Evolutionary conservation across 2,797 vertebrate species (phyloP).

Genomic region (Sitta carolinensis): DNA sequence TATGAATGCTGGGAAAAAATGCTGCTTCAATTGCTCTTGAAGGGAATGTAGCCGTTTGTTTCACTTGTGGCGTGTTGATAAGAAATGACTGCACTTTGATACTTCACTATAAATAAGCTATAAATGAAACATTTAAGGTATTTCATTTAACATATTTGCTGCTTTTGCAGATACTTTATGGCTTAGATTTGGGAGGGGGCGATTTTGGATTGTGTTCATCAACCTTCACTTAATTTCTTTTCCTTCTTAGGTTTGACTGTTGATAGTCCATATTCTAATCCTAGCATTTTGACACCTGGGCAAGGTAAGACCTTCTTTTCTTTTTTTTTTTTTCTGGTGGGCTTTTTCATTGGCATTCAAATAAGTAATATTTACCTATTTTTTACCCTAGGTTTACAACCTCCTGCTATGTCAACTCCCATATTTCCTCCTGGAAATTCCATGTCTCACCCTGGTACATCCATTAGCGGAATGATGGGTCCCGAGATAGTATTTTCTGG

Average conservation of each 20-base stretch:
- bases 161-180: neutral
- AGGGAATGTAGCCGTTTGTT: neutral
- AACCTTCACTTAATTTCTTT: neutral
- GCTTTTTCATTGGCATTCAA: neutral
- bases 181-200: neutral
- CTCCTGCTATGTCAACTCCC: constrained; percentile 80
- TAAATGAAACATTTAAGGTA: neutral
- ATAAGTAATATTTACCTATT: neutral
- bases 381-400: constrained; percentile 76
- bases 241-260: constrained; percentile 69
- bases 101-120: neutral
- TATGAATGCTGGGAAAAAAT: neutral
- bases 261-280: constrained; percentile 72
- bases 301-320: constrained; percentile 72
- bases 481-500: constrained; percentile 95
- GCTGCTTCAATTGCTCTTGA: neutral
- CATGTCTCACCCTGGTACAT: constrained; percentile 59
- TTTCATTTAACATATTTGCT: neutral
- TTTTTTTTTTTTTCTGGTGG: neutral
- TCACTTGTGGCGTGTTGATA: neutral
- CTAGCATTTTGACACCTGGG: constrained; percentile 74
- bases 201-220: neutral
- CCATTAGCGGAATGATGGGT: constrained; percentile 82
- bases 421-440: constrained; percentile 70
- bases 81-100: neutral